Base-by-base conservation (phyloP, 2,797 vertebrate genomes). In the Halcyon badia region DNA sequence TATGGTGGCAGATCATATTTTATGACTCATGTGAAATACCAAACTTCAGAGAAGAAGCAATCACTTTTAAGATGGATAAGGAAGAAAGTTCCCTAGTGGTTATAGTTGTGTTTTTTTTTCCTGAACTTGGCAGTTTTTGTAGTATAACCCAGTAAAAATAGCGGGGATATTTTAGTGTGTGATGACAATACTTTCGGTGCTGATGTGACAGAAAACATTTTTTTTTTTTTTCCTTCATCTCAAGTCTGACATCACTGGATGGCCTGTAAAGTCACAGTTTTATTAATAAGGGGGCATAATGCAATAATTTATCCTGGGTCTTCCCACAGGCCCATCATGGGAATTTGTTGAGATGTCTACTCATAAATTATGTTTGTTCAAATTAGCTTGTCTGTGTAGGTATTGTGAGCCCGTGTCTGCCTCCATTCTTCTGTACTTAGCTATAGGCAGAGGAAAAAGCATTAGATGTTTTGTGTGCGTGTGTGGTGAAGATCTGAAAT, bases 311-410 rank as follows among this genome's bases (percentile, higher is more conserved):
- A 48, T 61, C 4, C 7, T 76, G 19, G 15, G 11, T 89, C 22
- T 37, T 14, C 24, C 35, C 15, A 9, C 2, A 0, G 9, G 21
- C 2, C 25, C 6, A 8, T 82, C 39, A n/a, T 0, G 0, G 33
- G 35, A 62, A 14, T 90, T 70, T 10, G 6, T 90, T 86, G 77
- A 49, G 58, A 64, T 89, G 30, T 10, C 42, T 83, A 9, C 24
- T 72, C 5, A 3, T 52, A 85, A 91, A 30, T 33, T 51, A 0
- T 41, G 15, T 75, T 87, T 66, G 28, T 78, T 94, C 76, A 80
- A 69, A 49, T 49, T 76, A 69, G n/a, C 37, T 93, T 87, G 33
- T 2, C 33, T 31, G 7, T 21, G 16, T 57, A 81, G 54, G 21
- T 91, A 9, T 48, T 69, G 30, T 2, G 4, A 41, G 20, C 12